Evolutionary conservation across 2,113 vertebrate species (phyloP), one percentile per base, ranked within the genome.

Genomic region (Vulpes ferrilata): DNA sequence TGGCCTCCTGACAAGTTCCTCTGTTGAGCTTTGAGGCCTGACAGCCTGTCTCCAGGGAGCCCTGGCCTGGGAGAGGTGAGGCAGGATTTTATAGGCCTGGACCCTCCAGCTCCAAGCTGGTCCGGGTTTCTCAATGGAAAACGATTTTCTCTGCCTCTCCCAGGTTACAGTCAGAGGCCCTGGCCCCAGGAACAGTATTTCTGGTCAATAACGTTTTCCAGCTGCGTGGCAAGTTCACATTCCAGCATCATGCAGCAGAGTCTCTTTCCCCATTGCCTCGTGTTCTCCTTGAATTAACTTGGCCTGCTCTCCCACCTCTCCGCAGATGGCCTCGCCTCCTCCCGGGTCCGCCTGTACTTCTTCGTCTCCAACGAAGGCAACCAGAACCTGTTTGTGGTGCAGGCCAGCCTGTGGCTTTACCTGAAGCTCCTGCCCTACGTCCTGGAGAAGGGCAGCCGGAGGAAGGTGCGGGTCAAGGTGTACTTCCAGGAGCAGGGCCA

Each of bases 391-490:
- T 99, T 99, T 71, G 99, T 99, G 96, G 99, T 99, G 59, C 99
- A 99, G 98, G 99, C 99, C 98, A 99, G 99, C 98, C 99, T 99
- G 93, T 99, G 99, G 99, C 99, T 99, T 80, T 99, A 99, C 98
- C 99, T 99, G 98, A 99, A 99, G 73, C 98, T 99, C 97, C 99
- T 99, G 96, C 99, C 99, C 0, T 99, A 98, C 2, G 99, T 99
- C 74, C 98, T 99, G 59, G 99, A 99, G 98, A 99, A 99, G 98
- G 99, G 99, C 83, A 98, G 98, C 94, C 99, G 99, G 93, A 98
- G 99, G 96, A 99, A 99, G 98, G 99, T 99, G 98, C 99, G 99
- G 6, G 99, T 99, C 97, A 99, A 99, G 98, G 98, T 99, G 95
- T 99, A 99, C 98, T 99, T 99, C 98, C 99, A 99, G 98, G 99